Evolutionary conservation across 2,888 invertebrate species (phyloP).

Genomic region (Drosophila rubida): DNA sequence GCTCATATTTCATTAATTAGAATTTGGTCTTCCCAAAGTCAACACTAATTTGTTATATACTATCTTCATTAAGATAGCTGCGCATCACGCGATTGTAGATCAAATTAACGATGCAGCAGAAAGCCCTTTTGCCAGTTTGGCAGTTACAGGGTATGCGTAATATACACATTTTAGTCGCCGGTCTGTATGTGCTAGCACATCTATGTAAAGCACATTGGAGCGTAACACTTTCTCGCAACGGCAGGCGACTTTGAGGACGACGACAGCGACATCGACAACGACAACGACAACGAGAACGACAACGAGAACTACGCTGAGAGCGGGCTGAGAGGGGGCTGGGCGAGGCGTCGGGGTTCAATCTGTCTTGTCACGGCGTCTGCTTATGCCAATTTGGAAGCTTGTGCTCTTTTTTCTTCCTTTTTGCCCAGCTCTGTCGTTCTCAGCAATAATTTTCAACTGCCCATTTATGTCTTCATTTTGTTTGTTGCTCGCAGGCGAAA

Average conservation of each 20-base stretch:
- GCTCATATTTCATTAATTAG: too few species aligned
- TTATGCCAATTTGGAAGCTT: slow-evolving; percentile 21
- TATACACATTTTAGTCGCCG: slow-evolving; percentile 7
- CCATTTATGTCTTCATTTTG: slow-evolving; percentile 66
- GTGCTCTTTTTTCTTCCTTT: background rate
- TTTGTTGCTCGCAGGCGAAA: slow-evolving; percentile 19
- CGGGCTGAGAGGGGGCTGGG: background rate
- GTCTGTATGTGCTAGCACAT: slow-evolving; percentile 4
- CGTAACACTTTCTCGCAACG: slow-evolving; percentile 56
- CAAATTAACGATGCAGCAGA: too few species aligned
- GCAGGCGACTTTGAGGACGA: slow-evolving; percentile 34
- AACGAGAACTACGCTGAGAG: background rate
- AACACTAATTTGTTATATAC: too few species aligned
- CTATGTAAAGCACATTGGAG: slow-evolving; percentile 56
- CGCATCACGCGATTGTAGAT: too few species aligned
- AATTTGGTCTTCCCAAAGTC: too few species aligned
- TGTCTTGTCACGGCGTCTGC: slow-evolving; percentile 61
- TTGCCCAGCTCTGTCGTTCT: slow-evolving; percentile 15
- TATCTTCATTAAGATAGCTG: too few species aligned
- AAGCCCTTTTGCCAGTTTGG: background rate
- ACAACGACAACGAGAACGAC: slow-evolving; percentile 3
- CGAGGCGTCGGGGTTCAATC: slow-evolving; percentile 53
- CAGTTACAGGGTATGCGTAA: slow-evolving; percentile 16
- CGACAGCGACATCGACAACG: background rate
- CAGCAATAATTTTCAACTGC: slow-evolving; percentile 71